Evolutionary conservation across 2,113 vertebrate species (phyloP).

Genomic region (Megaleporinus macrocephalus): DNA sequence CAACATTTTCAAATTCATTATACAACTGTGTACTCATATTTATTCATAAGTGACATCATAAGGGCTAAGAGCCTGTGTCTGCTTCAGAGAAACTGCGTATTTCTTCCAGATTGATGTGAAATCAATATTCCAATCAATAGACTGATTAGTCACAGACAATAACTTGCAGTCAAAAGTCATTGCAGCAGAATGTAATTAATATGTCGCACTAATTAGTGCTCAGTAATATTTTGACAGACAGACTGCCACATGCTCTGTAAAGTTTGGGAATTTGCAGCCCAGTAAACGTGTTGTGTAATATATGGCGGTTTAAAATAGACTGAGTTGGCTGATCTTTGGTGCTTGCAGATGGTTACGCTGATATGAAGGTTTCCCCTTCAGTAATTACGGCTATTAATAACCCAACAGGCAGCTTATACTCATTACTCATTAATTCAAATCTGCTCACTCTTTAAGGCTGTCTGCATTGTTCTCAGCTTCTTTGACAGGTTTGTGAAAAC

Average conservation of each 20-base stretch:
- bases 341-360: background rate
- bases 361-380: background rate
- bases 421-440: background rate
- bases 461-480: background rate
- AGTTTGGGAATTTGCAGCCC: background rate
- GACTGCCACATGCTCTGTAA: background rate
- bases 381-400: background rate
- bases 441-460: background rate
- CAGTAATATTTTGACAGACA: background rate
- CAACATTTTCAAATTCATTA: slow-evolving; percentile 57
- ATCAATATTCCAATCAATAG: background rate
- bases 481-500: no score
- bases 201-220: background rate
- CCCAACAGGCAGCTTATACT: background rate
- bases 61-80: background rate
- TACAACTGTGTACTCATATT: background rate
- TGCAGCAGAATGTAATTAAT: background rate
- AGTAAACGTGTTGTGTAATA: background rate
- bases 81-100: background rate
- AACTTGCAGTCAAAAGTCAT: background rate
- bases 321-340: background rate
- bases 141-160: slow-evolving; percentile 3
- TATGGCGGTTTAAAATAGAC: background rate
- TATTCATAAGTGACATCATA: slow-evolving; percentile 6
- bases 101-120: background rate